These are phyloP conservation scores for Lochmaea crataegi DNA, from an alignment of 2,888 invertebrate genomes.

Conservation along the genomic window DNA sequence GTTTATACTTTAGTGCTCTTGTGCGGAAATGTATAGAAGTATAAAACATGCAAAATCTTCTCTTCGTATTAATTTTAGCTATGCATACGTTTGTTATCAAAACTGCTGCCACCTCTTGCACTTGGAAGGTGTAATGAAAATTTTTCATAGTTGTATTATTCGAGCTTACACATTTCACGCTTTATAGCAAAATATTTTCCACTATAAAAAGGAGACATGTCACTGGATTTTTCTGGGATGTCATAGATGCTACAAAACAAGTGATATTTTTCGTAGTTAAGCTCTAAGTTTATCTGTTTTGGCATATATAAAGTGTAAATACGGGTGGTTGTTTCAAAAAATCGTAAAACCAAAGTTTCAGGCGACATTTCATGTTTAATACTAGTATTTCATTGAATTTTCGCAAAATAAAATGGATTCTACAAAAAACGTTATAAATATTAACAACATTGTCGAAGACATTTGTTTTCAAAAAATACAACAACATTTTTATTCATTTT, in stretches of 20 bases:
- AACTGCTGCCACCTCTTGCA: conserved; percentile 49
- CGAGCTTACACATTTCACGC: conserved; percentile 23
- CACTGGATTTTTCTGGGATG: conserved; percentile 20
- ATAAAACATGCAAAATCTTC: conserved; percentile 60
- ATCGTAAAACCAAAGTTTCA: neutral
- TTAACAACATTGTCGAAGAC: no score
- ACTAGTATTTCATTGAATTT: neutral
- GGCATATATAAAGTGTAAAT: conserved; percentile 13
- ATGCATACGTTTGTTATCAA: conserved; percentile 57
- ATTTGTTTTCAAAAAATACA: no score
- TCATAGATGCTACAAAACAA: conserved; percentile 18
- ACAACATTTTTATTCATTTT: no score
- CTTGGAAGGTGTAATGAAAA: conserved; percentile 45
- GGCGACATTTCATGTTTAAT: neutral
- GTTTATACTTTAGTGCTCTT: conserved; percentile 61
- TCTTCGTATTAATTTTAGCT: conserved; percentile 61
- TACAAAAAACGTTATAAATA: no score
- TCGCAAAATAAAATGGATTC: no score
- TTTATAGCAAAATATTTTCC: conserved; percentile 31
- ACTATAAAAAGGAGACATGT: conserved; percentile 21
- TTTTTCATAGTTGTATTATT: conserved; percentile 44
- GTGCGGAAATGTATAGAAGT: conserved; percentile 59
- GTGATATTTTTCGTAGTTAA: neutral
- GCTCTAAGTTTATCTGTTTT: conserved; percentile 5
- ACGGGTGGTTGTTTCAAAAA: neutral